phyloP scores from a whole-genome alignment of 2,797 vertebrate genomes.

The Scleropages formosus region DNA sequence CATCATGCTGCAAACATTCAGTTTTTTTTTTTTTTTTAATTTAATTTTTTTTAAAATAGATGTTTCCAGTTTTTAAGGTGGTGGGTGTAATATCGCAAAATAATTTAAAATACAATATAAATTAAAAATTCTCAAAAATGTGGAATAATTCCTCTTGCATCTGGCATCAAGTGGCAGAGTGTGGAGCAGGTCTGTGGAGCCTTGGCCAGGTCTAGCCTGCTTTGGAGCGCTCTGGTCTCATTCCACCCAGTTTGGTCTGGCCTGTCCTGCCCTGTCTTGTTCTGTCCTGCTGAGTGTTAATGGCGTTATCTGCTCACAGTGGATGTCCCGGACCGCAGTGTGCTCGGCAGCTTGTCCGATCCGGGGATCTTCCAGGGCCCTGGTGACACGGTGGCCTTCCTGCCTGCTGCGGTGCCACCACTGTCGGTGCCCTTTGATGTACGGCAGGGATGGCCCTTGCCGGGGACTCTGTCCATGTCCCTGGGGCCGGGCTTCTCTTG shows the following conservation, averaged over 20 bases:
- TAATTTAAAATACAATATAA: slow-evolving; percentile 93
- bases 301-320: slow-evolving; percentile 87
- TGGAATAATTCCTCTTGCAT: slow-evolving; percentile 63
- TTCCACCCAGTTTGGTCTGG: too few relatives aligned
- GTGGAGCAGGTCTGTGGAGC: slow-evolving; percentile 31
- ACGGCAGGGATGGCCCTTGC: slow-evolving; percentile 67
- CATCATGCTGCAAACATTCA: slow-evolving; percentile 67
- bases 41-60: slow-evolving; percentile 62
- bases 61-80: slow-evolving; percentile 84
- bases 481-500: slow-evolving; percentile 65
- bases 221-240: neutral
- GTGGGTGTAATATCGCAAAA: slow-evolving; percentile 84
- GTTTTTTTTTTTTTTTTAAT: slow-evolving; percentile 62
- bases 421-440: slow-evolving; percentile 54
- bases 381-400: slow-evolving; percentile 87
- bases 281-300: neutral
- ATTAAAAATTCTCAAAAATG: slow-evolving; percentile 70
- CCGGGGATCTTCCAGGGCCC: slow-evolving; percentile 97
- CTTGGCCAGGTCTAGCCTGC: neutral
- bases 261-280: too few relatives aligned
- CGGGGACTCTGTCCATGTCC: slow-evolving; percentile 66
- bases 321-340: slow-evolving; percentile 83
- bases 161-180: slow-evolving; percentile 61
- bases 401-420: slow-evolving; percentile 64
- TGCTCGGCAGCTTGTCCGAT: slow-evolving; percentile 87